phyloP scores from a whole-genome alignment of 2,888 invertebrate genomes.

The Andrena fulva region DNA sequence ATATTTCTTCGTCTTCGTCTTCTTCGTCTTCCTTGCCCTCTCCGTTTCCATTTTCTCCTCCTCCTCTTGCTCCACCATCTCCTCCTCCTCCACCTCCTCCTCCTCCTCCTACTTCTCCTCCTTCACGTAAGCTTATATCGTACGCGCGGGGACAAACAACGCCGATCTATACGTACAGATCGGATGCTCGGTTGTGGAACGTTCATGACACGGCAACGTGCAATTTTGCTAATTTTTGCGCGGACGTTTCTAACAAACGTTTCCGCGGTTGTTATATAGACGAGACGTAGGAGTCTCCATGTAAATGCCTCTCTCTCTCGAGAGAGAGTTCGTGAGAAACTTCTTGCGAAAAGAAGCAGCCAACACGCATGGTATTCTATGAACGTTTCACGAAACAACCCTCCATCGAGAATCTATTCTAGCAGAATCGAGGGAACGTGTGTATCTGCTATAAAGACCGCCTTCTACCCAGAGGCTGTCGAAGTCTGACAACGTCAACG shows the following conservation, averaged over 20 bases:
- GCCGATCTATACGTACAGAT: neutral
- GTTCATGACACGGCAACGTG: neutral
- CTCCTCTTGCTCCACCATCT: neutral
- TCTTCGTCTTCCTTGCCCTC: neutral
- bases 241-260: neutral
- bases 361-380: neutral
- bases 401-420: neutral
- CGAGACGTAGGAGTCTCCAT: neutral
- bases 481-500: conserved; percentile 67
- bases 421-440: conserved; percentile 30
- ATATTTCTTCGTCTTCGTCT: neutral
- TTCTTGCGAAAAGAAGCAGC: neutral
- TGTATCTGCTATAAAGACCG: conserved; percentile 24
- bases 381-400: neutral
- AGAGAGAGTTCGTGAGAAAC: neutral
- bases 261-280: neutral
- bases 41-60: neutral
- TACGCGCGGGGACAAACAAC: neutral
- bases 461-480: conserved; percentile 25
- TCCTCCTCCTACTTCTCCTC: neutral
- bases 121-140: neutral
- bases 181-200: neutral
- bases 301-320: no score
- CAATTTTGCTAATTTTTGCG: neutral
- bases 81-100: neutral